Evolutionary conservation across 2,888 invertebrate genomes (phyloP).

Genomic region (Drosophila longiperda): DNA sequence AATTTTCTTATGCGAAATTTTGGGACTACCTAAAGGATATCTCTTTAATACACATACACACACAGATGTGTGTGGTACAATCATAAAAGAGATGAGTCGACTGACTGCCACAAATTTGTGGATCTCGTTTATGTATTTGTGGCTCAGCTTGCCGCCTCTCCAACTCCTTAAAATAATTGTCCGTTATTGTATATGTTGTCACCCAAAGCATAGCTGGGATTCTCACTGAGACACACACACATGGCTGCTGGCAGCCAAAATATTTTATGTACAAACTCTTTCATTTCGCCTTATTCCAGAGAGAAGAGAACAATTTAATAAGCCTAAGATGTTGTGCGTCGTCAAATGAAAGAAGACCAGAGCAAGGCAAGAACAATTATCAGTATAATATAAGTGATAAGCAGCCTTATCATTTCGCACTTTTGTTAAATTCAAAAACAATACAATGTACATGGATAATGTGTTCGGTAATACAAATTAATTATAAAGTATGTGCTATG

Average conservation of each 20-base stretch:
- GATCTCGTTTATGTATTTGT: neutral
- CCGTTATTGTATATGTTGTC: neutral
- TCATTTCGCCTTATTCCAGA: neutral
- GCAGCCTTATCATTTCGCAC: neutral
- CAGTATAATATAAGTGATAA: neutral
- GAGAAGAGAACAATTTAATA: constrained; percentile 8
- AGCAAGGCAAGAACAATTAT: too few relatives aligned
- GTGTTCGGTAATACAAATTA: neutral
- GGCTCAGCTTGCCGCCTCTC: neutral
- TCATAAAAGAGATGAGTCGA: neutral
- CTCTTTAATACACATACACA: neutral
- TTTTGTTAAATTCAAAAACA: neutral
- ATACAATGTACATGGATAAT: neutral
- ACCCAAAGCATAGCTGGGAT: neutral
- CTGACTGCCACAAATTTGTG: constrained; percentile 1
- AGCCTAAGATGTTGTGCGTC: neutral
- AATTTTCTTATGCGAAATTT: neutral
- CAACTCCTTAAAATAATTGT: neutral
- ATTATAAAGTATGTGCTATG: neutral
- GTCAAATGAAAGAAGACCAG: neutral
- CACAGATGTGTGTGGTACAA: neutral
- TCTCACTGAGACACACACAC: neutral
- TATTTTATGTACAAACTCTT: constrained; percentile 25
- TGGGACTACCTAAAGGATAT: neutral
- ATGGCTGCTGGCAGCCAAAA: constrained; percentile 20